Evolutionary conservation across 2,113 vertebrate species (phyloP).

Genomic region (Bubalus kerabau): DNA sequence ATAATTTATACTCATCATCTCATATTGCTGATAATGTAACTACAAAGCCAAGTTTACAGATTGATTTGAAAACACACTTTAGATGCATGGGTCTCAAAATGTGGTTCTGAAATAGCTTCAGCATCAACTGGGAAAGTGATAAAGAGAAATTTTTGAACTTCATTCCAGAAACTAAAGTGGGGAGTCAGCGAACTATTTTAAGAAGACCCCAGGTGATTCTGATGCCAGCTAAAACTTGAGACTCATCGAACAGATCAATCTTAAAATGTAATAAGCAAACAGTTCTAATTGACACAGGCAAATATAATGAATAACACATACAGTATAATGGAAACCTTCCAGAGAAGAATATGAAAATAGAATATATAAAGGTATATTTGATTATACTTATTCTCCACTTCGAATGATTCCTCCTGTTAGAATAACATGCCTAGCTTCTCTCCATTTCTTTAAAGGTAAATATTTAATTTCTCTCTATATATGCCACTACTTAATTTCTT

Average conservation of each 20-base stretch:
- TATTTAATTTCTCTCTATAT: background rate
- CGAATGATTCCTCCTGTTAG: background rate
- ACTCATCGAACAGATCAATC: background rate
- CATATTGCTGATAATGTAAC: conserved; percentile 26
- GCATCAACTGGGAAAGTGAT: background rate
- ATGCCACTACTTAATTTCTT: background rate
- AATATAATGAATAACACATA: background rate
- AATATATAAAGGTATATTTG: background rate
- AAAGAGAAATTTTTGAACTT: background rate
- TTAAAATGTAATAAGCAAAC: background rate
- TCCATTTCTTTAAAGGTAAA: background rate
- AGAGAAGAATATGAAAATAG: background rate
- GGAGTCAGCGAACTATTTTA: background rate
- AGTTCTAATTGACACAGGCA: background rate
- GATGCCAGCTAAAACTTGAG: background rate
- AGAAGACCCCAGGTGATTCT: background rate
- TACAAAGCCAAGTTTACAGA: conserved; percentile 56
- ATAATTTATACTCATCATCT: conserved; percentile 47
- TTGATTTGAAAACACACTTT: conserved; percentile 40
- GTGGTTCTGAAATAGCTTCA: background rate
- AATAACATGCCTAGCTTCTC: background rate
- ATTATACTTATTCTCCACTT: background rate
- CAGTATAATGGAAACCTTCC: background rate
- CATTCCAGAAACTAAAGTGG: background rate
- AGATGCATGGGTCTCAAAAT: background rate